These are phyloP conservation scores for Hermaeophaga mercurialis DNA, from an alignment of 2,888 invertebrate genomes.

Conservation along the genomic window DNA sequence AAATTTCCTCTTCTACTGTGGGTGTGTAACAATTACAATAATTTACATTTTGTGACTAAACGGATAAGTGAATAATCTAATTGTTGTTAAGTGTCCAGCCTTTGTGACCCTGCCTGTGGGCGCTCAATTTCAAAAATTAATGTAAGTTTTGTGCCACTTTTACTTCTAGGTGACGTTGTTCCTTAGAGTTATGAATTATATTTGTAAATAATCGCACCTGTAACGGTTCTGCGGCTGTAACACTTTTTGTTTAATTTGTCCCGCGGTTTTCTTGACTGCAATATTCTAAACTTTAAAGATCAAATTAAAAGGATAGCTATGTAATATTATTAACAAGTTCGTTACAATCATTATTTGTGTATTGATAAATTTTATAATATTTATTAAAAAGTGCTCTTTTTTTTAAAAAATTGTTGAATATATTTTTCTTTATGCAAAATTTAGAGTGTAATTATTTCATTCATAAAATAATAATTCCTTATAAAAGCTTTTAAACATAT, in stretches of 20 bases:
- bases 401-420: no score
- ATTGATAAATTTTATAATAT: no score
- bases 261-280: background rate
- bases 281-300: no score
- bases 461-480: no score
- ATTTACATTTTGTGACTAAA: slow-evolving; percentile 21
- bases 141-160: slow-evolving; percentile 24
- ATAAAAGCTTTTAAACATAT: no score
- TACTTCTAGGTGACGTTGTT: slow-evolving; percentile 4
- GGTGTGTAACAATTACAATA: slow-evolving; percentile 18
- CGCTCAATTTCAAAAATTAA: slow-evolving; percentile 6
- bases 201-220: slow-evolving; percentile 12
- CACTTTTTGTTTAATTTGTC: slow-evolving; percentile 19
- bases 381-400: no score
- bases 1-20: slow-evolving; percentile 5
- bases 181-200: slow-evolving; percentile 7
- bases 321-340: no score
- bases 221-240: slow-evolving; percentile 18
- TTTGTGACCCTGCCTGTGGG: slow-evolving; percentile 12
- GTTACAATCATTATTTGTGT: no score
- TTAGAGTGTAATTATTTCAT: no score
- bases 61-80: slow-evolving; percentile 13
- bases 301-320: no score
- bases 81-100: slow-evolving; percentile 4
- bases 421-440: no score